A percentile compares a stretch with the other conserved stretches of the same genome.
Conservation (phyloP, 2,888 invertebrate species). For the Eristalis intricaria region DNA sequence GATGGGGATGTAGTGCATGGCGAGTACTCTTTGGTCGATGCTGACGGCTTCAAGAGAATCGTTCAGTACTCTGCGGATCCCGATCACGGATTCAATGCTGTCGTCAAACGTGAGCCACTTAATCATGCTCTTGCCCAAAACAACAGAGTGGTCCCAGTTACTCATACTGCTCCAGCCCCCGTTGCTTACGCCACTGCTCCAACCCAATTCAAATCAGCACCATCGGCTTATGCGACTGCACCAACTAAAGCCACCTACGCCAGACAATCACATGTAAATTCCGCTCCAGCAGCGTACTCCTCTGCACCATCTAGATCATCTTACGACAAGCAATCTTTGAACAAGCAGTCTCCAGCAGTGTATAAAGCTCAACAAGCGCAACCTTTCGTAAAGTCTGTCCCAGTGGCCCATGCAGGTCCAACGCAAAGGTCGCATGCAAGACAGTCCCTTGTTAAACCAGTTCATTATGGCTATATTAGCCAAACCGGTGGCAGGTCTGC, state of each 20-base stretch:
- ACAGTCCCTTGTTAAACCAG: no score
- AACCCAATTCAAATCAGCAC: not conserved
- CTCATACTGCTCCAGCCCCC: conserved; percentile 7
- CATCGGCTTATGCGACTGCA: not conserved
- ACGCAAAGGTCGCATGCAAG: no score
- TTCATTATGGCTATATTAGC: no score
- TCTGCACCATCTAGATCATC: not conserved
- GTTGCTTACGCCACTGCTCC: not conserved
- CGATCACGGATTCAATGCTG: conserved; percentile 76
- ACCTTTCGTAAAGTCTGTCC: no score
- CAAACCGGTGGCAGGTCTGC: no score
- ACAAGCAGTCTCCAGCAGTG: not conserved
- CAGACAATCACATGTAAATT: not conserved
- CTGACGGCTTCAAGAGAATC: conserved; percentile 79
- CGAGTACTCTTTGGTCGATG: conserved; percentile 79
- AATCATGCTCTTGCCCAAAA: conserved; percentile 63
- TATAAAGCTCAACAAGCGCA: not conserved
- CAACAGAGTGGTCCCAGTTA: no score
- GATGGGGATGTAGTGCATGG: conserved; percentile 80
- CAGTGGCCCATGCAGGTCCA: no score
- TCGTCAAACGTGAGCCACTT: conserved; percentile 42
- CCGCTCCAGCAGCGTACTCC: not conserved
- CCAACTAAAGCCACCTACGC: not conserved
- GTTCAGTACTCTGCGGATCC: conserved; percentile 79
- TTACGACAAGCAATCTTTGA: no score